Evolutionary conservation across 2,888 invertebrate species (phyloP).

Genomic region (Deilephila elpenor): DNA sequence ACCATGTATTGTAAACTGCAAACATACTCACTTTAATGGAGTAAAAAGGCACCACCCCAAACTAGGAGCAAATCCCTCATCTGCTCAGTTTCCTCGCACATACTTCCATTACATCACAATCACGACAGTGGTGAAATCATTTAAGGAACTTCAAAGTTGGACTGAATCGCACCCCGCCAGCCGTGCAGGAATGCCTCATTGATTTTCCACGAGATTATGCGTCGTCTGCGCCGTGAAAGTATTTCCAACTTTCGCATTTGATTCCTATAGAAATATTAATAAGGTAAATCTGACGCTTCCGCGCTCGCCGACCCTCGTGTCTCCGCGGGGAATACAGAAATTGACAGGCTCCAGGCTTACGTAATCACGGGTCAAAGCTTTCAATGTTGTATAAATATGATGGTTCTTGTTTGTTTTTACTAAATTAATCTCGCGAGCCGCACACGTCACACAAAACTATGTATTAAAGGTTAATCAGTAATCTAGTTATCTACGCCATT

Average conservation of each 20-base stretch:
- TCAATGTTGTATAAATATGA: background rate
- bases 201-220: conserved; percentile 69
- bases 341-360: background rate
- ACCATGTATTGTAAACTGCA: too few species aligned
- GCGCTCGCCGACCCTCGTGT: background rate
- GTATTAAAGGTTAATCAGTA: conserved; percentile 13
- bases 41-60: too few species aligned
- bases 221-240: conserved; percentile 69
- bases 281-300: conserved; percentile 59
- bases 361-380: background rate
- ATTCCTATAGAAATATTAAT: conserved; percentile 71
- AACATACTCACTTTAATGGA: too few species aligned
- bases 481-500: conserved; percentile 34
- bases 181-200: conserved; percentile 73
- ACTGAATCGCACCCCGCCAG: conserved; percentile 57
- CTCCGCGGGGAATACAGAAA: background rate
- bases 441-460: conserved; percentile 2
- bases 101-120: conserved; percentile 24
- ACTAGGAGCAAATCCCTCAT: background rate
- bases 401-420: background rate
- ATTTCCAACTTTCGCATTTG: conserved; percentile 69
- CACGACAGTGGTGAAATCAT: conserved; percentile 52
- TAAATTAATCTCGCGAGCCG: background rate
- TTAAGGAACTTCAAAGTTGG: conserved; percentile 62
- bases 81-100: background rate